phyloP scores from a whole-genome alignment of 2,797 vertebrate genomes.

The Calcarius lapponicus region DNA sequence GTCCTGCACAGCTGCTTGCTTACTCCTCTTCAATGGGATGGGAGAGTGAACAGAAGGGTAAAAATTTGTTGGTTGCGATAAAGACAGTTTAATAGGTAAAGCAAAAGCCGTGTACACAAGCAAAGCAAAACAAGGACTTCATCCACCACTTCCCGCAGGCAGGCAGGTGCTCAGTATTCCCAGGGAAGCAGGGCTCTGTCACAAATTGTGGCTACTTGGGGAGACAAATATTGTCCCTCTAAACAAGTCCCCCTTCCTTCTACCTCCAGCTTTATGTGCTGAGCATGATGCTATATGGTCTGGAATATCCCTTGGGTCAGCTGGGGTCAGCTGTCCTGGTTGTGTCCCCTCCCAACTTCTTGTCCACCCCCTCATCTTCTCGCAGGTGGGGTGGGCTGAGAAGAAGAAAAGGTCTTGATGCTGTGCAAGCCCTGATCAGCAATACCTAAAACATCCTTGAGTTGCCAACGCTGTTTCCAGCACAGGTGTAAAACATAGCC shows the following conservation, averaged over 20 bases:
- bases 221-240: background rate
- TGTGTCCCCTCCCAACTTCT: background rate
- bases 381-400: accelerated
- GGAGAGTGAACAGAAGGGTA: background rate
- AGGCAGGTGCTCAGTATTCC: background rate
- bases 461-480: background rate
- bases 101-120: background rate
- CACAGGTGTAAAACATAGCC: background rate
- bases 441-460: background rate
- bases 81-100: background rate
- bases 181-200: accelerated
- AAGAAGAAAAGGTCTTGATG: background rate
- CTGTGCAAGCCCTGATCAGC: background rate
- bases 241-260: background rate
- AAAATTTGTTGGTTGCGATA: background rate
- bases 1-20: background rate
- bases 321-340: background rate
- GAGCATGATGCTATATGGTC: background rate
- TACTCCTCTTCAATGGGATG: background rate
- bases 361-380: accelerated
- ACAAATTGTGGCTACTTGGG: background rate
- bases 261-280: background rate
- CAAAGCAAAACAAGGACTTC: background rate
- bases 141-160: background rate
- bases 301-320: background rate